Conservation (phyloP, 92 coral and sea anemone species). For the Micromussa lordhowensis region DNA sequence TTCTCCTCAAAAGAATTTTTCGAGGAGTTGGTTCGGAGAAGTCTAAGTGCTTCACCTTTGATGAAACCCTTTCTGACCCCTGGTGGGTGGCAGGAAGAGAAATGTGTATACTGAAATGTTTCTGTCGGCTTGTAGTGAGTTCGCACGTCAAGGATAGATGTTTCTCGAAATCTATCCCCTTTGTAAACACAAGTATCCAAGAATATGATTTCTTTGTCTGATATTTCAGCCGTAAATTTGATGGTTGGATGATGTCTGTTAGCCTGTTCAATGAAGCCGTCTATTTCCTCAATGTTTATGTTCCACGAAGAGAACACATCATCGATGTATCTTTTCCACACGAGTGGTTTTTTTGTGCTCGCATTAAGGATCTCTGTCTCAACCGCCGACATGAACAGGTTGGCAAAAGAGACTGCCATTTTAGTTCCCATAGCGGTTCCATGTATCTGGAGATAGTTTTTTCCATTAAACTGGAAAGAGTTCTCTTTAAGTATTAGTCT, state of each 20-base stretch:
- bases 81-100: neutral
- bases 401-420: conserved; percentile 10
- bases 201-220: too few relatives aligned
- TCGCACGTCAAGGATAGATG: too few relatives aligned
- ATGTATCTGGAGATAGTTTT: too few relatives aligned
- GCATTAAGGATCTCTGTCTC: neutral
- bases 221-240: too few relatives aligned
- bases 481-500: too few relatives aligned
- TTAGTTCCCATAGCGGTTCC: conserved; percentile 6
- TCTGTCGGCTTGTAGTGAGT: too few relatives aligned
- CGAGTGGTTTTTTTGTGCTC: neutral
- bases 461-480: too few relatives aligned
- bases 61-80: neutral
- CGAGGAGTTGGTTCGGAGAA: neutral
- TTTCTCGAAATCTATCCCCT: neutral
- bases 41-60: neutral
- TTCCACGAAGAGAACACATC: too few relatives aligned
- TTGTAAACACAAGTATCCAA: neutral
- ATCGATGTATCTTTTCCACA: neutral
- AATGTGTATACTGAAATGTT: neutral
- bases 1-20: too few relatives aligned
- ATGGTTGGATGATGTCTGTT: too few relatives aligned
- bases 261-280: neutral
- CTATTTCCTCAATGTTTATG: neutral
- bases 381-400: conserved; percentile 4